Evolutionary conservation across 2,888 invertebrate genomes (phyloP).

Genomic region (Papilio protenor): DNA sequence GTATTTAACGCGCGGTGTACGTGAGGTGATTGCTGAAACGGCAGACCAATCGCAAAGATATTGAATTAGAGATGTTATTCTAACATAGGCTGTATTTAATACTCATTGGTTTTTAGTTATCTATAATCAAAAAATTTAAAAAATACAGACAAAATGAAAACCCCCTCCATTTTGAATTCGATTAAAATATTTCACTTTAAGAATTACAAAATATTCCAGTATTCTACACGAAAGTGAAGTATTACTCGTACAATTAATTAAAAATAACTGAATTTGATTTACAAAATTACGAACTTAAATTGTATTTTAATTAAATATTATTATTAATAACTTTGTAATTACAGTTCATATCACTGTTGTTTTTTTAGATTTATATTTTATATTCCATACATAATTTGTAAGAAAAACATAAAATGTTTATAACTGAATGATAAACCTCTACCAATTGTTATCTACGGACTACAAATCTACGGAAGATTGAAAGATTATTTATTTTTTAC

Average conservation of each 20-base stretch:
- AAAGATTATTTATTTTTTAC: neutral
- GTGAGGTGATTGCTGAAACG: conserved; percentile 25
- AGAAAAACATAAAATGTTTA: neutral
- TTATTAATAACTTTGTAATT: no score
- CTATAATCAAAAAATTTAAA: neutral
- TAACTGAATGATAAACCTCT: neutral
- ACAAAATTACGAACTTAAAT: no score
- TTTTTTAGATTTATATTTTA: neutral
- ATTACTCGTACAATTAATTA: no score
- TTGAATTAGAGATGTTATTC: conserved; percentile 30
- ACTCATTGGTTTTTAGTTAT: neutral
- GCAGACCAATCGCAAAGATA: conserved; percentile 34
- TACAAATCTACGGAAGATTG: neutral
- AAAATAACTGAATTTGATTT: no score
- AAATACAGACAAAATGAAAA: neutral
- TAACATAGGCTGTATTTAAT: neutral
- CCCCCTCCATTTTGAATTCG: no score
- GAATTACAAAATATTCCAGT: neutral
- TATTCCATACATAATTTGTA: neutral
- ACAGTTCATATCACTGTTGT: neutral
- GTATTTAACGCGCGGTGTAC: conserved; percentile 40
- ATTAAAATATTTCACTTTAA: no score
- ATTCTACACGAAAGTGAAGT: neutral
- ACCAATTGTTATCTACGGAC: conserved; percentile 9
- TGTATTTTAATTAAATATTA: no score